phyloP scores from a whole-genome alignment of 2,888 invertebrate genomes.

The Pterostichus niger region DNA sequence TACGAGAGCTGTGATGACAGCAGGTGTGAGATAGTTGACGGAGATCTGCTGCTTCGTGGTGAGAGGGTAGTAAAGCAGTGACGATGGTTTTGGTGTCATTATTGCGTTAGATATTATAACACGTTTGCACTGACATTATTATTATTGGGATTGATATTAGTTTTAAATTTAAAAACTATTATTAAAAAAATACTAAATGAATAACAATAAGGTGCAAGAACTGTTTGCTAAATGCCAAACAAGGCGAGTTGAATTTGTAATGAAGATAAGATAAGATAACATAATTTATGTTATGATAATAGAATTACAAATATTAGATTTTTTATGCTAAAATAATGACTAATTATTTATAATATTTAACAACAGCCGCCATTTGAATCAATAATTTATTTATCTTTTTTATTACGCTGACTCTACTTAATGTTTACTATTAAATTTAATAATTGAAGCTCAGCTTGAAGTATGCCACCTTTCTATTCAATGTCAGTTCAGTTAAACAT shows the following conservation, averaged over 20 bases:
- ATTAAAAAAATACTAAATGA: too few relatives aligned
- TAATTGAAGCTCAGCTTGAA: too few relatives aligned
- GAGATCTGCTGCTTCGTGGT: slow-evolving; percentile 77
- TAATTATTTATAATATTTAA: neutral
- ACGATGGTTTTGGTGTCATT: slow-evolving; percentile 65
- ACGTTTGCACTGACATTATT: too few relatives aligned
- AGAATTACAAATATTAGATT: neutral
- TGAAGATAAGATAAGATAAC: slow-evolving; percentile 49
- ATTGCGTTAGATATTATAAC: neutral
- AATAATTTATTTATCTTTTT: too few relatives aligned
- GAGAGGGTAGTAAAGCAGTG: slow-evolving; percentile 74
- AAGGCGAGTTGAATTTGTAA: neutral
- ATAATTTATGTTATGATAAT: slow-evolving; percentile 37
- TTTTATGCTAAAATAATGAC: neutral
- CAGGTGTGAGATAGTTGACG: slow-evolving; percentile 80
- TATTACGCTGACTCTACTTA: too few relatives aligned
- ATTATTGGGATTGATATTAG: too few relatives aligned
- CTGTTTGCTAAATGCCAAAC: neutral
- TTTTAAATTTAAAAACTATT: too few relatives aligned
- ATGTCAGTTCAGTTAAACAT: too few relatives aligned
- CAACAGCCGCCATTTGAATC: too few relatives aligned
- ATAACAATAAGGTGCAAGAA: neutral
- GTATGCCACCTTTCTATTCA: too few relatives aligned
- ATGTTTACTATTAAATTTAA: too few relatives aligned
- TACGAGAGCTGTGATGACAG: slow-evolving; percentile 80